Percentiles rank a stretch among this genome's conserved stretches.
These are phyloP conservation scores for Lepidurus arcticus DNA, from an alignment of 1,140 invertebrate species.

Conservation along the genomic window DNA sequence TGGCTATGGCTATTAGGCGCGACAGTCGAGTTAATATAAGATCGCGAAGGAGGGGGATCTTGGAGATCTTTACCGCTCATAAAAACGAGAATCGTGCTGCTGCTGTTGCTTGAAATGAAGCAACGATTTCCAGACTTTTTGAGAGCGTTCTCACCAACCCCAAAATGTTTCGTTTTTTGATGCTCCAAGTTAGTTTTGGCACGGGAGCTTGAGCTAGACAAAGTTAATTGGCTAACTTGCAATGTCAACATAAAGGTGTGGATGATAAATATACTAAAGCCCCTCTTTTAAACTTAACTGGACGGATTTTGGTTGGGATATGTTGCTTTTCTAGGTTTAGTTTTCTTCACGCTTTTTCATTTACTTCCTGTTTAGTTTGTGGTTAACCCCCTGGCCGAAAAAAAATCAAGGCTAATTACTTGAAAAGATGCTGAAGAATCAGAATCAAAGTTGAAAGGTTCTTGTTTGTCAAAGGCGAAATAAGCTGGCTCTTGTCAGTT, in stretches of 20 bases:
- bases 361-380: no score
- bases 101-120: not conserved
- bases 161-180: not conserved
- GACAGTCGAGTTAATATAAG: slow-evolving; percentile 19
- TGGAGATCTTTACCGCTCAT: slow-evolving; percentile 1
- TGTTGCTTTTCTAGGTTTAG: no score
- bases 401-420: slow-evolving; percentile 5
- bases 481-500: not conserved
- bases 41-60: not conserved
- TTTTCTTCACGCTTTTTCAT: no score
- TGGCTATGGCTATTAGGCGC: not conserved
- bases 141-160: not conserved
- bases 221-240: slow-evolving; percentile 9
- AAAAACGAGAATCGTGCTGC: not conserved
- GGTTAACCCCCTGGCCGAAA: not conserved
- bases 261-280: not conserved
- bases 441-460: not conserved
- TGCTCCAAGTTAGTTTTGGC: not conserved
- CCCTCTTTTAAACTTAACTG: no score
- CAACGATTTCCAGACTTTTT: not conserved
- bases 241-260: slow-evolving; percentile 22
- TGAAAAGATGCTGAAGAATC: not conserved
- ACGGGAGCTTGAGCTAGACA: not conserved
- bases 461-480: not conserved
- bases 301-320: no score